Evolutionary conservation across 2,797 vertebrate species (phyloP), one percentile per base, ranked within the genome.

Genomic region (Platyrinchus mystaceus): DNA sequence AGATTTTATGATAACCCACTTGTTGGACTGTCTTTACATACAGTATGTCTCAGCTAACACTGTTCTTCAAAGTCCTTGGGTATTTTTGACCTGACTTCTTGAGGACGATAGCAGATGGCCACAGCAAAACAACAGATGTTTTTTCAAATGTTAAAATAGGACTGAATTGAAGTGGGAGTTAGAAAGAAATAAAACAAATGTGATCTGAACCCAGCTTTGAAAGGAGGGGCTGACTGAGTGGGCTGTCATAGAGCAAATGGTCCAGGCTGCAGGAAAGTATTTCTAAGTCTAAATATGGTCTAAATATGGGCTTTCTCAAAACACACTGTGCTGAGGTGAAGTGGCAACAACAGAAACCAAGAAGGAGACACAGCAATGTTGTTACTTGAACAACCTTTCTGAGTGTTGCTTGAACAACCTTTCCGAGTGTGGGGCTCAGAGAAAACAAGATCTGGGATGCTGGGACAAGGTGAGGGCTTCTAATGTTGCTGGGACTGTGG

Each of bases 51-150:
- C 32, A 44, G 3, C 13, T 77, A 90, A 41, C 28, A 60, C 46
- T 73, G 19, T 63, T 80, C 41, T 80, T 70, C 52, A 23, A 50
- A 82, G 14, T 71, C 10, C 10, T 24, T 49, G n/a, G 17, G 9
- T 85, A 43, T 58, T 89, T 93, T 84, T 92, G 43, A 39, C 46
- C 43, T 66, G 55, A 18, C n/a, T 71, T 84, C 21, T 64, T 69
- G 30, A 21, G 41, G 13, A 34, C 39, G 23, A 22, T 50, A 76
- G 67, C 62, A 85, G 59, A 28, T 69, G 81, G 47, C 59, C 41
- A 53, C 20, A 76, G 63, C 34, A 84, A 70, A 93, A 43, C 14
- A 73, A 15, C 1, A 63, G 47, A 59, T 93, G 30, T 14, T 75
- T 92, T 71, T 55, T 76, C 50, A 58, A 59, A 16, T 89, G 47